phyloP scores from a whole-genome alignment of 1,140 invertebrate species.

The Drosophila serrata region DNA sequence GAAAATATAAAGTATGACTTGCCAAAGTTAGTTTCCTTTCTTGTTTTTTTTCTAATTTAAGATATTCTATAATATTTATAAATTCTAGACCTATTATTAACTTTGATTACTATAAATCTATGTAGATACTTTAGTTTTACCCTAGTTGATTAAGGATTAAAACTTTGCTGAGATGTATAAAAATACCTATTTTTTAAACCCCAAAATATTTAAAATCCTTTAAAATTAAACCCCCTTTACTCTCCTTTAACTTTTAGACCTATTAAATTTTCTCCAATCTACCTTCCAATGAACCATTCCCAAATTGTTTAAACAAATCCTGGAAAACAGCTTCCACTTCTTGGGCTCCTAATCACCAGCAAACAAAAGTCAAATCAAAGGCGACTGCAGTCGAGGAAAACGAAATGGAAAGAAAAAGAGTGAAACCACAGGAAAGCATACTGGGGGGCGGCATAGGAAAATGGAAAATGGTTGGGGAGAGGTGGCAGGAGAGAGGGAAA shows the following conservation, averaged over 20 bases:
- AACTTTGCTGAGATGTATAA: neutral
- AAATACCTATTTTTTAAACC: neutral
- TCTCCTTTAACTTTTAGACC: neutral
- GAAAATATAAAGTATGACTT: too few relatives aligned
- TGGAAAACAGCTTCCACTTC: neutral
- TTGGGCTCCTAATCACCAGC: slow-evolving; percentile 72
- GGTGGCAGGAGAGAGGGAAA: neutral
- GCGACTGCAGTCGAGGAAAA: slow-evolving; percentile 27
- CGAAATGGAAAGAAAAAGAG: slow-evolving; percentile 17
- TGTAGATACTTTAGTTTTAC: neutral
- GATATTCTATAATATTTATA: too few relatives aligned
- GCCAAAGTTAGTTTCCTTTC: too few relatives aligned
- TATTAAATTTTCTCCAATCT: neutral
- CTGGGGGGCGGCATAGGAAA: neutral
- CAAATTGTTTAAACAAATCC: slow-evolving; percentile 56
- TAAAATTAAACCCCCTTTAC: too few relatives aligned
- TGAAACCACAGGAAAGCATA: slow-evolving; percentile 6
- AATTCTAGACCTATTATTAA: too few relatives aligned
- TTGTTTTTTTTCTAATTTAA: too few relatives aligned
- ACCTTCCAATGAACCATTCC: slow-evolving; percentile 11
- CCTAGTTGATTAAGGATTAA: neutral
- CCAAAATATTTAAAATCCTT: neutral
- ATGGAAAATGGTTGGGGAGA: neutral
- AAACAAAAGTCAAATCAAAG: slow-evolving; percentile 83
- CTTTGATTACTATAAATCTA: too few relatives aligned